A percentile compares a stretch with the other conserved stretches of the same genome.
Conservation (phyloP, 2,797 vertebrate species). For the Galago senegalensis region DNA sequence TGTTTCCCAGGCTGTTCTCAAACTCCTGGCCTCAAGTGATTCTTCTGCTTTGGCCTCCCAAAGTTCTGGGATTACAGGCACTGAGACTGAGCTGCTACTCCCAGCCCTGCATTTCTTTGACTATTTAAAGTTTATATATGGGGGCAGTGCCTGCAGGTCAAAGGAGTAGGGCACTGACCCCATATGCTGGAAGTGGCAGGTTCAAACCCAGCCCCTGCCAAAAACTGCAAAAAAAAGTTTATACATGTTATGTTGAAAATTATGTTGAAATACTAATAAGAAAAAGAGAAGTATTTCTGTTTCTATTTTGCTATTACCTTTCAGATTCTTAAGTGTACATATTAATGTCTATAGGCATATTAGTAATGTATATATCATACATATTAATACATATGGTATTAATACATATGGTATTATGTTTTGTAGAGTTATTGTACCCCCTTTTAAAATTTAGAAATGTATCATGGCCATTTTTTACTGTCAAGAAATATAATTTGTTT, state of each 20-base stretch:
- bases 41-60: neutral
- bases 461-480: neutral
- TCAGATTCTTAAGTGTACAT: constrained; percentile 47
- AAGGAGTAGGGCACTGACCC: too few species aligned
- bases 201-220: too few species aligned
- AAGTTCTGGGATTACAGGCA: neutral
- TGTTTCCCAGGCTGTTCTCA: neutral
- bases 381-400: neutral
- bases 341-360: neutral
- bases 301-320: constrained; percentile 31
- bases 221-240: too few species aligned
- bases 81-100: too few species aligned
- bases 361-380: neutral
- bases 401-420: neutral
- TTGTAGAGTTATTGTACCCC: neutral
- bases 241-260: neutral
- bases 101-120: neutral
- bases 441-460: constrained; percentile 50
- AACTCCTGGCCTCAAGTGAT: neutral
- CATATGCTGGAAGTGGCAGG: too few species aligned
- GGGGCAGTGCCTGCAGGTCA: too few species aligned
- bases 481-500: constrained; percentile 65
- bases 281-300: neutral
- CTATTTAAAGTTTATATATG: constrained; percentile 40
- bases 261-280: constrained; percentile 28